Conservation (phyloP, 2,888 invertebrate species). For the Nyleta sp. region DNA sequence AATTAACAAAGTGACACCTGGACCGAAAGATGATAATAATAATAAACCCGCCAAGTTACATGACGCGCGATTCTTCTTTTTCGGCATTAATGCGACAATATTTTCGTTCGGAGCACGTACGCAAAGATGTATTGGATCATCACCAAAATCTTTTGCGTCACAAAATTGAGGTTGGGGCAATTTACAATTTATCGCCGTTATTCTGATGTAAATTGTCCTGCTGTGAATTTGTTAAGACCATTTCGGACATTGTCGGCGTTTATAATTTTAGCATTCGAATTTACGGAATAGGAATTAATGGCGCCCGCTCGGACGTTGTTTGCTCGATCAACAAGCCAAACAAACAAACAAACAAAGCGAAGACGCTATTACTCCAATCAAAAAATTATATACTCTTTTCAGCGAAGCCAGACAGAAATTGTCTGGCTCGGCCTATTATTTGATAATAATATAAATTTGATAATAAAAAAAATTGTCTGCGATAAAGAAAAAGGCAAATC, state of each 20-base stretch:
- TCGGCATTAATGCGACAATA: not conserved
- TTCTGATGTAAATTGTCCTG: slow-evolving; percentile 47
- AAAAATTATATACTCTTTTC: not conserved
- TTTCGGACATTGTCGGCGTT: slow-evolving; percentile 17
- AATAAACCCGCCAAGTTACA: too few relatives aligned
- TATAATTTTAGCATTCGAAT: slow-evolving; percentile 23
- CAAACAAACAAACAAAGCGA: slow-evolving; percentile 22
- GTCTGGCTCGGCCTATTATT: too few relatives aligned
- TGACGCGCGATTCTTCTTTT: not conserved
- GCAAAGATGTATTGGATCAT: slow-evolving; percentile 28
- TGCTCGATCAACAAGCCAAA: slow-evolving; percentile 20
- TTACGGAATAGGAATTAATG: slow-evolving; percentile 27
- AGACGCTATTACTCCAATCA: not conserved
- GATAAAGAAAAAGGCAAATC: too few relatives aligned
- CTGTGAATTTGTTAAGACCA: slow-evolving; percentile 32
- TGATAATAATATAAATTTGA: too few relatives aligned
- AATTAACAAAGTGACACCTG: too few relatives aligned
- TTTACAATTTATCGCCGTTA: slow-evolving; percentile 34
- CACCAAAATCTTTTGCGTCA: slow-evolving; percentile 49
- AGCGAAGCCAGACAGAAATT: too few relatives aligned
- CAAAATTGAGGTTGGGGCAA: slow-evolving; percentile 13
- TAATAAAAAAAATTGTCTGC: too few relatives aligned
- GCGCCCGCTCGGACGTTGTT: slow-evolving; percentile 7
- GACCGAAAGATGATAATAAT: too few relatives aligned
- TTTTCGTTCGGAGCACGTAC: not conserved